These are phyloP conservation scores for Lagorchestes hirsutus DNA, from an alignment of 2,797 vertebrate genomes.

Conservation along the genomic window DNA sequence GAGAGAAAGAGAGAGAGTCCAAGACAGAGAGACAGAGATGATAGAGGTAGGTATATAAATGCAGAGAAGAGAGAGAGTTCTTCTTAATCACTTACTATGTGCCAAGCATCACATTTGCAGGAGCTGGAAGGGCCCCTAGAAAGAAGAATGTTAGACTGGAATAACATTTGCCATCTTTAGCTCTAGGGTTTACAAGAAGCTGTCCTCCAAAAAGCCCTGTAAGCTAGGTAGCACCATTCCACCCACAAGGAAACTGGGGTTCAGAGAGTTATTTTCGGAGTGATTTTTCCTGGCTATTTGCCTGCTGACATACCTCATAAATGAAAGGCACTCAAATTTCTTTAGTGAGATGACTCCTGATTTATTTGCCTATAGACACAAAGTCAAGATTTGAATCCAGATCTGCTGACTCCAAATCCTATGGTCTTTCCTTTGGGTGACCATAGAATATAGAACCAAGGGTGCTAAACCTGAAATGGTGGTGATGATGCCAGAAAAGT, in stretches of 20 bases:
- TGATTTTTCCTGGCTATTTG: not conserved
- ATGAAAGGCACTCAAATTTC: not conserved
- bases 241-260: not conserved
- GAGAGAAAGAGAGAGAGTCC: too few species aligned
- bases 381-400: not conserved
- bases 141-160: not conserved
- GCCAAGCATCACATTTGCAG: not conserved
- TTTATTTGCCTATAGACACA: not conserved
- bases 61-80: not conserved
- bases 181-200: not conserved
- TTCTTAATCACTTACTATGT: accelerated
- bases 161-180: not conserved
- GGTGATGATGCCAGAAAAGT: not conserved
- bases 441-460: not conserved
- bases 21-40: too few species aligned
- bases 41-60: too few species aligned
- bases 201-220: not conserved
- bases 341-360: not conserved
- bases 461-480: not conserved
- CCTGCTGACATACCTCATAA: not conserved
- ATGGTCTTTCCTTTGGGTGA: not conserved
- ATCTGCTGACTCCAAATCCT: not conserved
- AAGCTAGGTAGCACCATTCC: not conserved
- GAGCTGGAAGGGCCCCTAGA: not conserved
- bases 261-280: not conserved